These are phyloP conservation scores for Coturnix japonica DNA, from an alignment of 2,113 vertebrate species.

Conservation along the genomic window DNA sequence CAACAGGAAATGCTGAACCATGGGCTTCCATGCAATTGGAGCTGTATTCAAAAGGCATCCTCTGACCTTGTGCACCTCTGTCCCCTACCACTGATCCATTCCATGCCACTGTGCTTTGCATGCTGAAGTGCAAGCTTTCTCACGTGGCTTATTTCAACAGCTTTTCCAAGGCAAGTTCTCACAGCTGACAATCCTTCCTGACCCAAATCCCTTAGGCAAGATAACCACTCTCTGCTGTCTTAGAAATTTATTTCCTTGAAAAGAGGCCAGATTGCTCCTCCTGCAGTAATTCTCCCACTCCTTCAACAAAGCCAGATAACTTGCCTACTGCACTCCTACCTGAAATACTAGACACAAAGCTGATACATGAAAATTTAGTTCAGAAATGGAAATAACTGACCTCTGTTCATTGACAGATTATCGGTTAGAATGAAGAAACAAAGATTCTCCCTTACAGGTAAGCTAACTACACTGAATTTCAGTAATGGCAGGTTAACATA, in stretches of 20 bases:
- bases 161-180: neutral
- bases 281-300: neutral
- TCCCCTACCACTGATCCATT: neutral
- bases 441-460: too few relatives aligned
- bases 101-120: neutral
- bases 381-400: neutral
- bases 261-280: neutral
- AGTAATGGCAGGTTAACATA: neutral
- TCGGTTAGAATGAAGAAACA: neutral
- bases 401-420: neutral
- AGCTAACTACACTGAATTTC: neutral
- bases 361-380: neutral
- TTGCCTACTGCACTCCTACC: neutral
- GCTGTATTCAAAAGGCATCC: fast-evolving
- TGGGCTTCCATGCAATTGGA: neutral
- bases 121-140: neutral
- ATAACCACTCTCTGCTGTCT: neutral
- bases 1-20: neutral
- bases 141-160: neutral
- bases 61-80: neutral
- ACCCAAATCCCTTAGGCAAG: neutral
- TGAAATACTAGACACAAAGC: neutral
- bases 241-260: neutral
- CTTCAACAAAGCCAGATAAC: neutral
- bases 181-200: neutral